These are phyloP conservation scores for Coracias cyanogaster DNA, from an alignment of 2,797 vertebrate species.

Conservation along the genomic window DNA sequence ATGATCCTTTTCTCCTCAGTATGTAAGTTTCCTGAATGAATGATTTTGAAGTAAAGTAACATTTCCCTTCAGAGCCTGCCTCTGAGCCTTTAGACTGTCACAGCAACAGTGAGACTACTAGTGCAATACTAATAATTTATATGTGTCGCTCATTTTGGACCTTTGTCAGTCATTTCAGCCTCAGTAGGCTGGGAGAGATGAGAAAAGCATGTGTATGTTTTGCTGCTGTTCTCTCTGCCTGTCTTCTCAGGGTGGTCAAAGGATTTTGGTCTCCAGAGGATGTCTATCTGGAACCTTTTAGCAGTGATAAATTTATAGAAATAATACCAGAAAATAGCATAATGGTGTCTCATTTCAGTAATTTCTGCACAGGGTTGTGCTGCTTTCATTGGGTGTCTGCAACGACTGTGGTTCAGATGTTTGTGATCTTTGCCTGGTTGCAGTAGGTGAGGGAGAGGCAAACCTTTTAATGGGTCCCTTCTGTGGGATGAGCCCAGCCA, in stretches of 20 bases:
- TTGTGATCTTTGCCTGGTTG: neutral
- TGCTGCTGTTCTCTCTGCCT: constrained; percentile 28
- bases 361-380: neutral
- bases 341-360: constrained; percentile 31
- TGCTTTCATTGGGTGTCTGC: neutral
- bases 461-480: constrained; percentile 19
- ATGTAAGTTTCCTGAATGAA: constrained; percentile 51
- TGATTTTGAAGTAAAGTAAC: constrained; percentile 37
- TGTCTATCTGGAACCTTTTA: constrained; percentile 41
- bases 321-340: constrained; percentile 51
- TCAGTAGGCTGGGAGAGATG: constrained; percentile 10
- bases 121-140: constrained; percentile 46
- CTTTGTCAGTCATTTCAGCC: constrained; percentile 52
- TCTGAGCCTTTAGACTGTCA: constrained; percentile 38
- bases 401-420: constrained; percentile 8
- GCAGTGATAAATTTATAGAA: constrained; percentile 47
- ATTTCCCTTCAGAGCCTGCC: constrained; percentile 35
- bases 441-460: constrained; percentile 6
- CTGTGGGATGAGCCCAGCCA: neutral
- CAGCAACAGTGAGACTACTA: constrained; percentile 2
- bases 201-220: neutral
- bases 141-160: constrained; percentile 34
- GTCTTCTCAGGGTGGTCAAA: constrained; percentile 22
- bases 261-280: constrained; percentile 29
- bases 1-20: constrained; percentile 29